Evolutionary conservation across 2,888 invertebrate genomes (phyloP).

Genomic region (Andrena dorsata): DNA sequence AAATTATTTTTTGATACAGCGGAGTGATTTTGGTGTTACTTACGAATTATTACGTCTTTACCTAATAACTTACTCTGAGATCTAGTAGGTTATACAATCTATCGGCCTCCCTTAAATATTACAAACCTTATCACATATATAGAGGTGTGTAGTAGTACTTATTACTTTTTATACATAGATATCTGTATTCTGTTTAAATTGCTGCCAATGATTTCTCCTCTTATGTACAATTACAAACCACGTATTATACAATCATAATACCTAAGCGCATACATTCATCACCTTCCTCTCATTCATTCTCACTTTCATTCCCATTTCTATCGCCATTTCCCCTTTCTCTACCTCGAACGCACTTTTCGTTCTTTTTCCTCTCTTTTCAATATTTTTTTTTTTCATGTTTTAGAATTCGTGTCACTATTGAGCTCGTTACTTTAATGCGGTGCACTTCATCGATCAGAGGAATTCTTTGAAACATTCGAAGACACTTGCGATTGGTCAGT

Average conservation of each 20-base stretch:
- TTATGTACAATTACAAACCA: conserved; percentile 83
- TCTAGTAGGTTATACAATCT: conserved; percentile 83
- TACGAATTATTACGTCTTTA: conserved; percentile 79
- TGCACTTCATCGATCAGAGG: conserved; percentile 34
- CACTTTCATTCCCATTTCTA: conserved; percentile 38
- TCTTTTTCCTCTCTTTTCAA: conserved; percentile 44
- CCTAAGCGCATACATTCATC: conserved; percentile 72
- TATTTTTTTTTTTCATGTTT: conserved; percentile 45
- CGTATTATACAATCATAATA: conserved; percentile 82
- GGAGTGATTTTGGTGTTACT: conserved; percentile 84
- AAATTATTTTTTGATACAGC: conserved; percentile 83
- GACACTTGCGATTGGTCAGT: conserved; percentile 67
- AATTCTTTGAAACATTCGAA: conserved; percentile 51
- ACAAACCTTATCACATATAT: conserved; percentile 83
- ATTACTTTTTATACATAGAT: conserved; percentile 78
- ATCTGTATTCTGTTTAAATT: conserved; percentile 75
- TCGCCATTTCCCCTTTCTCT: conserved; percentile 40
- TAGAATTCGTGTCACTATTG: conserved; percentile 64
- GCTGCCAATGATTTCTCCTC: conserved; percentile 79
- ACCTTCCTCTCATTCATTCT: conserved; percentile 48
- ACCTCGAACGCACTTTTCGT: conserved; percentile 28
- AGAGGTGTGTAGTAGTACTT: conserved; percentile 74
- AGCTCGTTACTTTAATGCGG: conserved; percentile 41
- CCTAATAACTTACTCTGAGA: conserved; percentile 82
- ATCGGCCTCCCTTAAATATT: conserved; percentile 80